Conservation (phyloP, 2,888 invertebrate genomes). For the Amphimallon solstitiale region DNA sequence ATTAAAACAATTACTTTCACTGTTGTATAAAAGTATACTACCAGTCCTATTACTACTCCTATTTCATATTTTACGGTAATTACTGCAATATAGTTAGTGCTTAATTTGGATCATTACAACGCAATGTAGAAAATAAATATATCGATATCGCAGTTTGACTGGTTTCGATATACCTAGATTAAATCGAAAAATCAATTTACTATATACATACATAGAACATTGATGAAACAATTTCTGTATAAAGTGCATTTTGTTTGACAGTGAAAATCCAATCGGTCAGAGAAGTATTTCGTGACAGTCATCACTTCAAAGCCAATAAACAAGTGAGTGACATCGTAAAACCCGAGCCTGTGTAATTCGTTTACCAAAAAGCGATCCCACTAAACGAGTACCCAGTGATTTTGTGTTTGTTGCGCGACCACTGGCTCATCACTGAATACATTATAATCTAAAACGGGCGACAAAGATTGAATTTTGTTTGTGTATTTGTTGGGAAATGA, state of each 20-base stretch:
- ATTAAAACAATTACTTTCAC: no score
- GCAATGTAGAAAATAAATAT: no score
- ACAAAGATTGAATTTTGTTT: conserved; percentile 13
- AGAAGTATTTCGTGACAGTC: conserved; percentile 17
- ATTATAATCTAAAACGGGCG: conserved; percentile 38
- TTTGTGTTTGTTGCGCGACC: conserved; percentile 51
- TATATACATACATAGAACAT: background rate
- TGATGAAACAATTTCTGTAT: conserved; percentile 6
- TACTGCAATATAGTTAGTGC: no score
- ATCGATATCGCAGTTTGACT: no score
- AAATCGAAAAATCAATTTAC: conserved; percentile 8
- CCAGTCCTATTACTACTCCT: no score
- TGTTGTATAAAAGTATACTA: no score
- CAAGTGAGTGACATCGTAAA: conserved; percentile 49
- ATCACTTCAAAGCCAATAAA: conserved; percentile 37
- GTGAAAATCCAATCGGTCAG: conserved; percentile 19
- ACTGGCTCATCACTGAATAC: conserved; percentile 48
- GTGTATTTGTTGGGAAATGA: conserved; percentile 14
- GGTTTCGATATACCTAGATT: background rate
- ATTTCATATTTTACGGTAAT: no score
- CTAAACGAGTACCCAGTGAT: conserved; percentile 51
- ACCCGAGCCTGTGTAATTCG: conserved; percentile 48
- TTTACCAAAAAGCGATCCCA: conserved; percentile 48
- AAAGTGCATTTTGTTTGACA: conserved; percentile 12
- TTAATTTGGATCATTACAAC: no score